phyloP scores from a whole-genome alignment of 2,113 vertebrate genomes.

The Dicentrarchus labrax region DNA sequence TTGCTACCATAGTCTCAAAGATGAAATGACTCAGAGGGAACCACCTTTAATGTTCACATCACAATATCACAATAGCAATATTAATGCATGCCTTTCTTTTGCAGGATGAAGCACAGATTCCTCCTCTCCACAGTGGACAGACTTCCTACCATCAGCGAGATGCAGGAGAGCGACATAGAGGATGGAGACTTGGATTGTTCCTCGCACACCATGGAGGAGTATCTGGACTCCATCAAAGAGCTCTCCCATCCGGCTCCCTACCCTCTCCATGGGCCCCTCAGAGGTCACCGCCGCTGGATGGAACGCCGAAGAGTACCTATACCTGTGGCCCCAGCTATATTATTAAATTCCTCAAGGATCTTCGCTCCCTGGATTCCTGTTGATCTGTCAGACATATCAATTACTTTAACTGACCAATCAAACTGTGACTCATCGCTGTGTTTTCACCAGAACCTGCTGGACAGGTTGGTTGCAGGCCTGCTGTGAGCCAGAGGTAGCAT shows the following conservation, averaged over 20 bases:
- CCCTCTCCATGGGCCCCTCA: constrained; percentile 69
- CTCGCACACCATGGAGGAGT: constrained; percentile 71
- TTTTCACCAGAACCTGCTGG: constrained; percentile 57
- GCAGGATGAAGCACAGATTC: constrained; percentile 73
- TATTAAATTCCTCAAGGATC: constrained; percentile 15
- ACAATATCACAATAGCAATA: neutral
- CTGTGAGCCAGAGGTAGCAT: constrained; percentile 36
- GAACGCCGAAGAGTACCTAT: neutral
- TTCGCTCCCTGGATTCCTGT: constrained; percentile 35
- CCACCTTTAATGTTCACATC: neutral
- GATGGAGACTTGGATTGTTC: constrained; percentile 11
- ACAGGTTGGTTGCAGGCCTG: constrained; percentile 63
- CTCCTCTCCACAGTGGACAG: constrained; percentile 63
- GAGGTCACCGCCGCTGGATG: constrained; percentile 52
- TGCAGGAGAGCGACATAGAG: constrained; percentile 57
- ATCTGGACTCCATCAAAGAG: constrained; percentile 75
- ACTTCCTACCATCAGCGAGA: constrained; percentile 75
- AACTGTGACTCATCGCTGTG: neutral
- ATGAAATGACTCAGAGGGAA: neutral
- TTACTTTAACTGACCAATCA: constrained; percentile 39
- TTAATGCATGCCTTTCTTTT: neutral
- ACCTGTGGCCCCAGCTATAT: neutral
- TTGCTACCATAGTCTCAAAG: neutral
- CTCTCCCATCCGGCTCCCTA: constrained; percentile 73
- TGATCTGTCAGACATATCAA: constrained; percentile 59